Evolutionary conservation across 2,797 vertebrate genomes (phyloP).

Genomic region (Sarcophilus harrisii): DNA sequence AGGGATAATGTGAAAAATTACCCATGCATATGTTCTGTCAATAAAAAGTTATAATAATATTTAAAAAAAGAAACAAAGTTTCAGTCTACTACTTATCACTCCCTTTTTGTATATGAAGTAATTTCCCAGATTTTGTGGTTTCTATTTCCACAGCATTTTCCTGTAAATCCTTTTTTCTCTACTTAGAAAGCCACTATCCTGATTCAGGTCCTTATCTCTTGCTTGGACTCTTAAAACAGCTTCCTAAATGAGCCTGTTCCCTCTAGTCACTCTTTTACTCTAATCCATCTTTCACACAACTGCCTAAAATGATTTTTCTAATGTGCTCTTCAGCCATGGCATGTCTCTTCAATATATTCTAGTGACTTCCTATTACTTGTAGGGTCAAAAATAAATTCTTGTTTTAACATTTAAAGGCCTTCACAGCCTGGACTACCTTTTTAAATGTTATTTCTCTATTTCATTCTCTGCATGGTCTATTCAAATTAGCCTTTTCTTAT

Average conservation of each 20-base stretch:
- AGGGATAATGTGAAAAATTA: too few species aligned
- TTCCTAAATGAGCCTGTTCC: background rate
- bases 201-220: background rate
- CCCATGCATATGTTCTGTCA: too few species aligned
- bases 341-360: background rate
- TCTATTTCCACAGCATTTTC: background rate
- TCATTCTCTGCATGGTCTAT: background rate
- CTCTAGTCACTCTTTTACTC: too few species aligned
- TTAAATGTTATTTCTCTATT: background rate
- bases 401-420: background rate
- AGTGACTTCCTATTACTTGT: background rate
- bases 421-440: background rate
- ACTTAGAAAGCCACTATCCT: background rate
- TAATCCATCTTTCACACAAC: too few species aligned
- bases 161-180: background rate
- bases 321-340: background rate
- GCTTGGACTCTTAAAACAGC: background rate
- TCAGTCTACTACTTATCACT: background rate
- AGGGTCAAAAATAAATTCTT: background rate
- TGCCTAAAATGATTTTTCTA: background rate
- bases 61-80: background rate
- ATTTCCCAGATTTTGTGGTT: background rate
- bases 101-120: background rate
- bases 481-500: background rate
- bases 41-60: too few species aligned